These are phyloP conservation scores for Agonopterix arenella DNA, from an alignment of 2,888 invertebrate genomes.

Conservation along the genomic window DNA sequence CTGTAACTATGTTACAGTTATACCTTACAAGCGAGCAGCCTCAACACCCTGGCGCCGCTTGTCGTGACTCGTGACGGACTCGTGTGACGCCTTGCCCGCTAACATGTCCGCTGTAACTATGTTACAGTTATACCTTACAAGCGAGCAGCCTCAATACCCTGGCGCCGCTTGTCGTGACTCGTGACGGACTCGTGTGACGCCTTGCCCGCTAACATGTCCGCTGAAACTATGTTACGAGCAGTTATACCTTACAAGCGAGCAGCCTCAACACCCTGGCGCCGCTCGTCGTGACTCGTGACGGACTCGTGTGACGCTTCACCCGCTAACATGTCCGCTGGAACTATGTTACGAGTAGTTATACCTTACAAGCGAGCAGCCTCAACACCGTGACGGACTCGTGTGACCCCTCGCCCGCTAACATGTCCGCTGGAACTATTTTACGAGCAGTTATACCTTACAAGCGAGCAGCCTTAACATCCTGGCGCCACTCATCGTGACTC, in stretches of 20 bases:
- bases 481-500: conserved; percentile 82
- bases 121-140: conserved; percentile 39
- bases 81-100: conserved; percentile 77
- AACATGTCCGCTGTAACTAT: too few species aligned
- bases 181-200: too few species aligned
- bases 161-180: conserved; percentile 38
- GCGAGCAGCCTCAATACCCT: conserved; percentile 56
- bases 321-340: too few species aligned
- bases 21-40: conserved; percentile 60
- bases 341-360: too few species aligned
- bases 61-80: conserved; percentile 83
- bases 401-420: too few species aligned
- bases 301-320: conserved; percentile 83
- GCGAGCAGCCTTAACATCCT: conserved; percentile 56
- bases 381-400: too few species aligned
- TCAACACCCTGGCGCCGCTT: conserved; percentile 57
- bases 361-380: too few species aligned
- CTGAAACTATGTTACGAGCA: too few species aligned
- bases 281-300: conserved; percentile 78
- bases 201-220: too few species aligned
- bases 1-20: too few species aligned
- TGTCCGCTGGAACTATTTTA: too few species aligned
- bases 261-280: conserved; percentile 58
- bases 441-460: conserved; percentile 37
- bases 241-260: conserved; percentile 52